phyloP scores from a whole-genome alignment of 1,140 invertebrate species.

The Hydropsyche tenuis region DNA sequence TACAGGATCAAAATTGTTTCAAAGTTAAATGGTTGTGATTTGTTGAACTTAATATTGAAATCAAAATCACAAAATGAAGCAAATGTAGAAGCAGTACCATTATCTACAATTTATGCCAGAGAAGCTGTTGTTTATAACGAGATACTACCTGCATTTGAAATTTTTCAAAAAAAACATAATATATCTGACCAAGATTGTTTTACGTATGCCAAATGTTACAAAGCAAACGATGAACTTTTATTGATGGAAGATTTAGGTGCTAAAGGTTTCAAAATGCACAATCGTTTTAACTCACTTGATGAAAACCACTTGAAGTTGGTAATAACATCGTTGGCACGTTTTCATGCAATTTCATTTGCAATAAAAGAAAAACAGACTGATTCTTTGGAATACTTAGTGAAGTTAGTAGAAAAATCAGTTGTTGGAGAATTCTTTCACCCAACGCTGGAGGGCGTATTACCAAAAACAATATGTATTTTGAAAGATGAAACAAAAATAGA shows the following conservation, averaged over 20 bases:
- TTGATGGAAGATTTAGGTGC: slow-evolving; percentile 1
- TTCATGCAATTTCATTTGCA: slow-evolving; percentile 5
- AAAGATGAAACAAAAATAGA: not conserved
- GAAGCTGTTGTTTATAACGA: slow-evolving; percentile 55
- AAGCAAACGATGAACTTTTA: not conserved
- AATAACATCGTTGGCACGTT: not conserved
- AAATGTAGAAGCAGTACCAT: not conserved
- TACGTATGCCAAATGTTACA: slow-evolving; percentile 50
- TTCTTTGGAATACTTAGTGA: not conserved
- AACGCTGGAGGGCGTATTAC: not conserved
- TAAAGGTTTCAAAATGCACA: not conserved
- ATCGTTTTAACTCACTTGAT: slow-evolving; percentile 6
- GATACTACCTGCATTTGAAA: slow-evolving; percentile 53
- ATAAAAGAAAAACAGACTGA: not conserved
- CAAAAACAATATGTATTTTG: not conserved
- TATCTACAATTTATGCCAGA: slow-evolving; percentile 39
- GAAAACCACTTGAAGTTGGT: not conserved
- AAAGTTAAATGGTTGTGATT: not conserved
- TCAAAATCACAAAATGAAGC: not conserved
- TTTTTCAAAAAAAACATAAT: slow-evolving; percentile 53
- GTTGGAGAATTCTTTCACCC: not conserved
- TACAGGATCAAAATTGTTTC: slow-evolving; percentile 48
- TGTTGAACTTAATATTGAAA: slow-evolving; percentile 17
- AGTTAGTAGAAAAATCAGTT: not conserved
- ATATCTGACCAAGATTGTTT: slow-evolving; percentile 51